A percentile compares a stretch with the other conserved stretches of the same genome.
These are phyloP conservation scores for Tuta absoluta DNA, from an alignment of 2,888 invertebrate genomes.

Conservation along the genomic window DNA sequence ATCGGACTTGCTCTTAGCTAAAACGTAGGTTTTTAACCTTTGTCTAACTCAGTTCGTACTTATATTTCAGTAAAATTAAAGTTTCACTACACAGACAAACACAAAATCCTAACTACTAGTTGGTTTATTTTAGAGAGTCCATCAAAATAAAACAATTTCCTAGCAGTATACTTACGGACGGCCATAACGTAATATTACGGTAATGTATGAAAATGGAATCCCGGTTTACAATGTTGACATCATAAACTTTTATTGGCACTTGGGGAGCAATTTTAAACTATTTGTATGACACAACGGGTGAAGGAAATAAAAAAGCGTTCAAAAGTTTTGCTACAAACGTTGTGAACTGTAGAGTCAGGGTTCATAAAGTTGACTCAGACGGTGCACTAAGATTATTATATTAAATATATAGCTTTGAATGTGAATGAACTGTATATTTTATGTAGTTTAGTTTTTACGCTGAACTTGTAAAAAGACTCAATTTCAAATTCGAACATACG, in stretches of 20 bases:
- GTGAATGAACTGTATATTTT: neutral
- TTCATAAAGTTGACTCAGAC: slow-evolving; percentile 4
- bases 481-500: too few relatives aligned
- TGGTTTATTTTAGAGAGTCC: slow-evolving; percentile 7
- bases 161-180: slow-evolving; percentile 6
- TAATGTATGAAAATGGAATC: slow-evolving; percentile 21
- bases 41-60: too few relatives aligned
- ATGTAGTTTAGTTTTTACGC: neutral
- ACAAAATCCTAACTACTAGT: neutral
- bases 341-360: neutral
- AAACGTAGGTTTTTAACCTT: too few relatives aligned
- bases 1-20: too few relatives aligned
- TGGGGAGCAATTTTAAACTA: slow-evolving; percentile 22
- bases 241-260: slow-evolving; percentile 23
- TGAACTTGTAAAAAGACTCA: too few relatives aligned
- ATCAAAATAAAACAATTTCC: slow-evolving; percentile 17
- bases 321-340: neutral
- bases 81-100: neutral
- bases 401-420: neutral
- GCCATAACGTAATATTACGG: slow-evolving; percentile 2
- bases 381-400: neutral
- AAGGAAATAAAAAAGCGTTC: slow-evolving; percentile 11
- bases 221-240: slow-evolving; percentile 21
- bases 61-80: too few relatives aligned
- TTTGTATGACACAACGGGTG: slow-evolving; percentile 14